Evolutionary conservation across 2,113 vertebrate genomes (phyloP).

Genomic region (Panthera tigris): DNA sequence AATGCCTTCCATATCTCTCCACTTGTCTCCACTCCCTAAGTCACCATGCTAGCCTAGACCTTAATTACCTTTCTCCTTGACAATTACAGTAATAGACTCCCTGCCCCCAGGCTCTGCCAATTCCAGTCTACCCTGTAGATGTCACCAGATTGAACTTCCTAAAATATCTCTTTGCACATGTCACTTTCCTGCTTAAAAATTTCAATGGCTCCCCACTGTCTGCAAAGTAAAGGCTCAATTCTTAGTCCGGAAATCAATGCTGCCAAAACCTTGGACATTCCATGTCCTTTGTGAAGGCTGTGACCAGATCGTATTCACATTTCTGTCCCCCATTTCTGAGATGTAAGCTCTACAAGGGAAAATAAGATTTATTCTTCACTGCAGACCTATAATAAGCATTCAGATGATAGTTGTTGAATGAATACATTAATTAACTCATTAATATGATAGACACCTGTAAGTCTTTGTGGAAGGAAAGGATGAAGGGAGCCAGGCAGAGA

Average conservation of each 20-base stretch:
- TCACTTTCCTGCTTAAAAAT: constrained; percentile 55
- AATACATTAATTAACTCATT: background rate
- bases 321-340: background rate
- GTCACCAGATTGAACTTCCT: constrained; percentile 49
- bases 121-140: constrained; percentile 53
- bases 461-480: background rate
- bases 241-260: background rate
- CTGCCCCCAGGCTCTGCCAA: constrained; percentile 34
- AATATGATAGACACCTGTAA: background rate
- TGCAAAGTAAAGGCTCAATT: constrained; percentile 39
- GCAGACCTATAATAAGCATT: background rate
- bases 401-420: background rate
- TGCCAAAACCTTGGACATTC: background rate
- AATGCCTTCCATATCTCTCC: background rate
- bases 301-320: background rate
- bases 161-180: constrained; percentile 66
- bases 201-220: background rate
- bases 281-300: background rate
- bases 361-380: background rate
- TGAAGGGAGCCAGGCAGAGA: background rate
- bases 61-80: constrained; percentile 65
- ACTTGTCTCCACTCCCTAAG: constrained; percentile 18
- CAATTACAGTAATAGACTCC: constrained; percentile 57
- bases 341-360: background rate
- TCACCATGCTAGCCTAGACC: background rate